A percentile compares a stretch with the other conserved stretches of the same genome.
phyloP scores from a whole-genome alignment of 37 sponge, comb jelly and placozoan genomes.

The Mnemiopsis leidyi region DNA sequence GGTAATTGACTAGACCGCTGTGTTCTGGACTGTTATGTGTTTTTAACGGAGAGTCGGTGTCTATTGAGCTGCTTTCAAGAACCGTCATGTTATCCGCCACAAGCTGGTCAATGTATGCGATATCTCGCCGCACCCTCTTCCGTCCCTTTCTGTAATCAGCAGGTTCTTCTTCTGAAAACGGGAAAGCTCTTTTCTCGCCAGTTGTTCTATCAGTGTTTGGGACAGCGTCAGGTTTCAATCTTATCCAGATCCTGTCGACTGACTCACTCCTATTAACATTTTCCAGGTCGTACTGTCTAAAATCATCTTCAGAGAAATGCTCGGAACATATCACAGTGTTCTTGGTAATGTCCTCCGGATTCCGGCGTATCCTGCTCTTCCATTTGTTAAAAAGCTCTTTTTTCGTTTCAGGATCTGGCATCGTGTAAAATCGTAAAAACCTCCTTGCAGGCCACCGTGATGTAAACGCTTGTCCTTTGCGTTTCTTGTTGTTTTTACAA shows the following conservation, averaged over 20 bases:
- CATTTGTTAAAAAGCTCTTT: slow-evolving; percentile 25
- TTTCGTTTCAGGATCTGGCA: slow-evolving; percentile 21
- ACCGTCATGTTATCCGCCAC: neutral
- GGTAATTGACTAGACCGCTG: too few species aligned
- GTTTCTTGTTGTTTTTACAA: neutral
- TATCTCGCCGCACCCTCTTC: neutral
- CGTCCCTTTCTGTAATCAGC: neutral
- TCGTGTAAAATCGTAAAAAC: slow-evolving; percentile 5
- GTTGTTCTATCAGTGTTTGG: slow-evolving; percentile 22
- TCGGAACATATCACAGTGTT: neutral
- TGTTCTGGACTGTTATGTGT: too few species aligned
- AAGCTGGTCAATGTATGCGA: neutral
- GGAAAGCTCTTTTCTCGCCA: neutral
- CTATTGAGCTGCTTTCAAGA: neutral
- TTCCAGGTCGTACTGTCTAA: neutral
- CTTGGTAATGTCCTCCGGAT: neutral
- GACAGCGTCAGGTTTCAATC: neutral
- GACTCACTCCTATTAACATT: neutral
- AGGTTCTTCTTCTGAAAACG: too few species aligned
- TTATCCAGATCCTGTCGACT: neutral
- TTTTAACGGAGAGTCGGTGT: too few species aligned
- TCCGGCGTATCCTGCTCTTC: neutral
- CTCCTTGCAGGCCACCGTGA: neutral
- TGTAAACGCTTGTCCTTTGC: neutral
- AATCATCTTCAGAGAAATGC: slow-evolving; percentile 31